Conservation (phyloP, 2,113 vertebrate genomes). For the Ardeotis arabs region DNA sequence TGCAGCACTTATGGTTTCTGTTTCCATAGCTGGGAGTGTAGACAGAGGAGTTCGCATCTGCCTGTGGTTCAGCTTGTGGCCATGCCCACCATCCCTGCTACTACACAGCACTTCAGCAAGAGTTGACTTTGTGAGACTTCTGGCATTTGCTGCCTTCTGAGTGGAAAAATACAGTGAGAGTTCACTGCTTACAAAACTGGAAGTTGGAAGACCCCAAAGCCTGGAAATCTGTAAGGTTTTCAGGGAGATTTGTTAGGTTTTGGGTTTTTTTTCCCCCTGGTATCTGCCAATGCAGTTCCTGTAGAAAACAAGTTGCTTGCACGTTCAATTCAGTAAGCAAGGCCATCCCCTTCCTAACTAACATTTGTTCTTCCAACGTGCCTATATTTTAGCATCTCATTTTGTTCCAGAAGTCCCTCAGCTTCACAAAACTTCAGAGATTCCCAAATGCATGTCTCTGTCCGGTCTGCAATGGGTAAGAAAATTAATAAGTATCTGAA, state of each 20-base stretch:
- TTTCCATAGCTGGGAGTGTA: background rate
- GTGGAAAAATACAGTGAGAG: background rate
- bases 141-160: background rate
- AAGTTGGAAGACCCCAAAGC: background rate
- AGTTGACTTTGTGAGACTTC: background rate
- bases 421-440: background rate
- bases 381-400: background rate
- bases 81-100: background rate
- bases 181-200: background rate
- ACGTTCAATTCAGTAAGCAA: background rate
- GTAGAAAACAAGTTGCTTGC: background rate
- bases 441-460: background rate
- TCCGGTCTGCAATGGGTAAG: background rate
- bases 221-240: background rate
- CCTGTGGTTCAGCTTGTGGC: background rate
- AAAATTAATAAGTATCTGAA: background rate
- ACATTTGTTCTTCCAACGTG: background rate
- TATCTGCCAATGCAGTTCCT: background rate
- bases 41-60: background rate
- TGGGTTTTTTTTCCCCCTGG: too few relatives aligned
- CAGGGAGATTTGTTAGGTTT: fast-evolving
- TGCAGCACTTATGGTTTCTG: background rate
- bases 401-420: background rate
- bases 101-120: background rate
- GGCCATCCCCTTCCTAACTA: background rate